Percentiles rank a stretch among this genome's conserved stretches.
Evolutionary conservation across 1,140 invertebrate genomes (phyloP).

Genomic region (Drosophila leontia): DNA sequence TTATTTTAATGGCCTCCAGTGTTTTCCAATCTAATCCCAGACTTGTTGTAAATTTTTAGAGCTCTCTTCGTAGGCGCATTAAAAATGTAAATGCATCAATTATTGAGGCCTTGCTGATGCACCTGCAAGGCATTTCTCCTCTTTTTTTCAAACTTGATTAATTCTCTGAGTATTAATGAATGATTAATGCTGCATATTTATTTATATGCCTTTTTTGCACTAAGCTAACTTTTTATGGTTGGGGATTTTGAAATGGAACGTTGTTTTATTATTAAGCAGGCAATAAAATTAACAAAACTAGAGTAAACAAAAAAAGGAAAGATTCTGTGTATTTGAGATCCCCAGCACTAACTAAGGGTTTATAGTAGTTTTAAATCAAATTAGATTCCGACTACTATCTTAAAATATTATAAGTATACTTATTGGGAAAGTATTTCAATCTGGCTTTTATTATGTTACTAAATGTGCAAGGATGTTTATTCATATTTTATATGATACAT

Average conservation of each 20-base stretch:
- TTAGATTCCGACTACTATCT: no score
- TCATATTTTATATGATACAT: no score
- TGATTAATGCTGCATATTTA: conserved; percentile 2
- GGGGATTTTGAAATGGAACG: no score
- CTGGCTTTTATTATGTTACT: no score
- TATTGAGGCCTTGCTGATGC: conserved; percentile 15
- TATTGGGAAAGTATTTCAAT: no score
- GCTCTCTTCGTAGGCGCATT: conserved; percentile 1
- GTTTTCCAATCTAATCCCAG: conserved; percentile 25
- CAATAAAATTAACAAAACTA: neutral
- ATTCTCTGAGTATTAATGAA: conserved; percentile 5
- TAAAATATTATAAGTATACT: no score
- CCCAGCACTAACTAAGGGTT: no score
- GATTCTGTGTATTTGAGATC: neutral
- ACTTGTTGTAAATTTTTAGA: conserved; percentile 30
- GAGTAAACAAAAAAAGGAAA: neutral
- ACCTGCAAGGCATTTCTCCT: neutral
- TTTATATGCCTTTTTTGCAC: neutral
- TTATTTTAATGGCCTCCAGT: conserved; percentile 38
- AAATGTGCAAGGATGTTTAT: no score
- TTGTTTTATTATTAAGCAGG: conserved; percentile 1
- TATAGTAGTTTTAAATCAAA: no score
- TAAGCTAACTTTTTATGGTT: neutral
- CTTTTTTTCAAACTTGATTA: conserved; percentile 5
- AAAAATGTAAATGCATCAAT: conserved; percentile 15